Base-by-base conservation (phyloP, 2,888 invertebrate genomes). In the Drepana falcataria region DNA sequence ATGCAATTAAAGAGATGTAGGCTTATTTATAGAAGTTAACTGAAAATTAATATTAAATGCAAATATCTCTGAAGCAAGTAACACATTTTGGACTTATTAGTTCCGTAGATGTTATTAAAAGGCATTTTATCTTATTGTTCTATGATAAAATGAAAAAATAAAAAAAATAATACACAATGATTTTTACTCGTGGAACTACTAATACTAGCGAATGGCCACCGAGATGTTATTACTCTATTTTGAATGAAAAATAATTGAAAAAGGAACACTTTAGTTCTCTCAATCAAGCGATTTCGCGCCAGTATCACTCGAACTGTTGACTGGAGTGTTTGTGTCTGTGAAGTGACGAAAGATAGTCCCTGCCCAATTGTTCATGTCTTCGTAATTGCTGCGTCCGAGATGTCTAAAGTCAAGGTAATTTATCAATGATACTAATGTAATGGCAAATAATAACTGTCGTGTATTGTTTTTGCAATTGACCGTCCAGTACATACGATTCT, bases 351-450 rank as follows among this genome's bases (percentile, higher is more conserved):
- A 9, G 6, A 34, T 7, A 2, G 33, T 2, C 4, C 9, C 49
- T 33, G 47, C 44, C 49, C 55, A 53, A 49, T 53, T 48, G 40
- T 51, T 7, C 70, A 71, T 67, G 68, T 56, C 56, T 58, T 60
- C 48, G 60, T 68, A 66, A 68, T 65, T 64, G 64, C 58, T 61
- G 51, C 66, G 64, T 65, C 63, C 81, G 73, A 67, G 77, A 85
- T 85, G 85, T 83, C 85, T 66, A 85, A 84, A 83, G 72, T 84
- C 81, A 85, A 85, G 85, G 85, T 85, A 84, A 81, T 62, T 64
- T 62, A 66, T 73, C 77, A 78, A 68, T 61, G 69, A 73, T 52
- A 58, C 63, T 61, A 68, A 66, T 61, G 55, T 57, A 51, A 53
- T 52, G 56, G 64, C 64, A 66, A 67, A 40, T 48, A 53, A 57